Evolutionary conservation across 2,797 vertebrate genomes (phyloP), one percentile per base, ranked within the genome.

Genomic region (Pipistrellus nathusii): DNA sequence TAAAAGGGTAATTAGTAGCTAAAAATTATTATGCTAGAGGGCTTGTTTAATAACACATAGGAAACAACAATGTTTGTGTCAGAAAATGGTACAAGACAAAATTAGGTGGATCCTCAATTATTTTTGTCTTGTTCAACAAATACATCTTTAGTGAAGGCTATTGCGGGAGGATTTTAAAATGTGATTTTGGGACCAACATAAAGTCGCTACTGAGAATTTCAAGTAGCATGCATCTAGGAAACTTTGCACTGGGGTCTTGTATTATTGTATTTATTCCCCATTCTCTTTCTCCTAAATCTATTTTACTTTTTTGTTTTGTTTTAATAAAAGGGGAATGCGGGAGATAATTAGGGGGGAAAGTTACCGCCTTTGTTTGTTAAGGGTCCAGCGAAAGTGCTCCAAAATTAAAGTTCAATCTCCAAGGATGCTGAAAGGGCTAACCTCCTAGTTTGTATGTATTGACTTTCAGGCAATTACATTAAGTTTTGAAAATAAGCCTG

Each of bases 51-150:
- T 53, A 84, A 71, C 25, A 59, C 8, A 10, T 57, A 86, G 55
- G 64, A 89, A 75, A 20, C 20, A 62, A 41, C 7, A 62, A 10
- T 53, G 27, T 90, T 94, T 94, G 35, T 25, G 18, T 86, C 75
- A 87, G 72, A 88, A 90, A 93, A 55, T 62, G 59, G 44, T 59
- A 35, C 32, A n/a, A 57, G 48, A 73, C 69, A 72, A 71, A 88
- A 35, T 23, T 3, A 85, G 25, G 57, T 48, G 32, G 41, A 66
- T 55, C 71, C 41, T 77, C 69, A 68, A 82, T 78, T 35, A 57
- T 72, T 87, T 93, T 95, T 94, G 41, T 75, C 48, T 80, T 93
- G 27, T 57, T 95, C 46, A 94, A 66, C 6, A 41, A 46, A 38
- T 73, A 20, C 4, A 20, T 77, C 32, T 75, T 85, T 91, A 73